Base-by-base conservation (phyloP, 2,113 vertebrate species). In the Cebidichthys violaceus region DNA sequence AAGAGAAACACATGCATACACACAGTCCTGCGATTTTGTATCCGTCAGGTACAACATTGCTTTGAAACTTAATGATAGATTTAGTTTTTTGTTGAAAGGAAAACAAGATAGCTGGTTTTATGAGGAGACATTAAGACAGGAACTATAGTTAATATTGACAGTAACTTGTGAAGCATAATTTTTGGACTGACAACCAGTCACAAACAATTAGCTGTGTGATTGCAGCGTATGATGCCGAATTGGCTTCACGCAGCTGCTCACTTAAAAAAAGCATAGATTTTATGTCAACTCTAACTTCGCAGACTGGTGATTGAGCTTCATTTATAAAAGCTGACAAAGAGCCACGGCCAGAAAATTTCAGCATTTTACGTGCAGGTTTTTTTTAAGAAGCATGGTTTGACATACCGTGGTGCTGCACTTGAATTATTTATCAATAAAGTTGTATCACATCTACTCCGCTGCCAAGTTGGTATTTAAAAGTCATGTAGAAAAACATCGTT, bases 381-480 rank as follows among this genome's bases (percentile, higher is more conserved):
- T 33, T 47, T 31, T 55, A 24, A 55, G 54, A 60, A 69, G 52
- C 45, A 0, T 0, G 14, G 20, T 69, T 65, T 78, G 80, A 82
- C 65, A 62, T 35, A 13, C n/a, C 1, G 14, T 15, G n/a, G n/a
- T 9, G 33, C 71, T 52, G 50, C n/a, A 39, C 50, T 81, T 76
- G 39, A 79, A 79, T 90, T 75, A 79, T 88, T 90, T 73, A 85
- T 79, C 75, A 69, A 67, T 79, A 60, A 81, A 79, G 78, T 81
- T 73, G 54, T 76, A 57, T 71, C 74, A 39, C 47, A 70, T 82
- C 80, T 24, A 50, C 67, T 67, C 65, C 33, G 54, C 77, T 4
- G 73, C 85, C 37, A 59, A 92, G 64, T 20, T 70, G 74, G 43
- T 81, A 71, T 88, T 90, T 86, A 86, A 88, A 89, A 90, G 73